phyloP scores from a whole-genome alignment of 2,797 vertebrate genomes.

The Stomatorhinus walkeri region DNA sequence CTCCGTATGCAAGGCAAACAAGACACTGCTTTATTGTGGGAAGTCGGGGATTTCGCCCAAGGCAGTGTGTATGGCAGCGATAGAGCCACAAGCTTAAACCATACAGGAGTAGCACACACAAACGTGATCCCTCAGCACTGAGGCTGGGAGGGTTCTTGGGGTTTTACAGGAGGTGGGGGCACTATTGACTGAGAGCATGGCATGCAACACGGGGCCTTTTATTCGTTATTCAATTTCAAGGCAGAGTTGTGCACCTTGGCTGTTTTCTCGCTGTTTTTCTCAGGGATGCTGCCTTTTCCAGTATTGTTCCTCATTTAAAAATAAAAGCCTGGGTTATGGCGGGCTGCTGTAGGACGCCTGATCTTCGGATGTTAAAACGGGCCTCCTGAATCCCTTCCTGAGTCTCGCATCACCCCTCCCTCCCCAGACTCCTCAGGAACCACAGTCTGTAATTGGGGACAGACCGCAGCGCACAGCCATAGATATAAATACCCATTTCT shows the following conservation, averaged over 20 bases:
- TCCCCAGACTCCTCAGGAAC: slow-evolving; percentile 57
- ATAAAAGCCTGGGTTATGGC: background rate
- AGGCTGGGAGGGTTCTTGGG: background rate
- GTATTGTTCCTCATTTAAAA: background rate
- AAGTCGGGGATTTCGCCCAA: background rate
- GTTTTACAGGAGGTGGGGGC: background rate
- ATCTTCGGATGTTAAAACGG: slow-evolving; percentile 15
- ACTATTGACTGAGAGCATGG: background rate
- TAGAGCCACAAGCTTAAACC: background rate
- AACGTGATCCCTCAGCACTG: background rate
- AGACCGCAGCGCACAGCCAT: slow-evolving; percentile 68
- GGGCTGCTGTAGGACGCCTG: background rate
- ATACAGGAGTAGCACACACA: background rate
- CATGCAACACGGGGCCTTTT: background rate
- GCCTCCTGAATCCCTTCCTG: slow-evolving; percentile 49
- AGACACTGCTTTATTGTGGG: background rate
- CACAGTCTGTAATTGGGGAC: slow-evolving; percentile 72
- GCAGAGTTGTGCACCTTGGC: background rate
- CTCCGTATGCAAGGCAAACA: background rate
- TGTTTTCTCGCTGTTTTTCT: background rate
- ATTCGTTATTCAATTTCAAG: background rate
- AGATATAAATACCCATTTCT: slow-evolving; percentile 72
- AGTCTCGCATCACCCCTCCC: slow-evolving; percentile 51
- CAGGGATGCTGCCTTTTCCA: background rate
- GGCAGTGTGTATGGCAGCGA: background rate